phyloP scores from a whole-genome alignment of 2,888 invertebrate species.

The Odontothrips loti region DNA sequence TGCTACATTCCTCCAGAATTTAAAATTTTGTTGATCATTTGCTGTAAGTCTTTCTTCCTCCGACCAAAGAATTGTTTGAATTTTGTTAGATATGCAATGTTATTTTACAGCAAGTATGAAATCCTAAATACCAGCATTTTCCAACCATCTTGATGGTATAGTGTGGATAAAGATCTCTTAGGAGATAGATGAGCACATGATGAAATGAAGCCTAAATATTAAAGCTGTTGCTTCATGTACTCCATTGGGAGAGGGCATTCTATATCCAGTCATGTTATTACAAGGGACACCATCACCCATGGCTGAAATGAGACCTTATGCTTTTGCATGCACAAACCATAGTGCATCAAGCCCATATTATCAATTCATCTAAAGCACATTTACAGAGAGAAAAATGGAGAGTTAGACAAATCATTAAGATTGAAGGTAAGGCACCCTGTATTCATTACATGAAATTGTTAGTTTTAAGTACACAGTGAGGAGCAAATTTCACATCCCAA shows the following conservation, averaged over 20 bases:
- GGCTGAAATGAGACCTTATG: conserved; percentile 9
- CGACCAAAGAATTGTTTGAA: background rate
- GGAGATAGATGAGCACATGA: conserved; percentile 14
- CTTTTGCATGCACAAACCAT: conserved; percentile 7
- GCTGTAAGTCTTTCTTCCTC: background rate
- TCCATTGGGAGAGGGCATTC: conserved; percentile 18
- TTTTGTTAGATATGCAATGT: conserved; percentile 20
- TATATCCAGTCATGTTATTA: conserved; percentile 15
- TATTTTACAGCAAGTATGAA: conserved; percentile 25
- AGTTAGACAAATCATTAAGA: background rate
- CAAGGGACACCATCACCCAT: conserved; percentile 22
- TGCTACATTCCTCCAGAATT: too few species aligned
- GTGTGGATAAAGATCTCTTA: background rate
- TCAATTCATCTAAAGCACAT: conserved; percentile 3
- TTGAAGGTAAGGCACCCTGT: conserved; percentile 11
- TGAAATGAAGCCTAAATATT: conserved; percentile 14
- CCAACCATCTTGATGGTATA: conserved; percentile 4
- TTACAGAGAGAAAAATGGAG: background rate
- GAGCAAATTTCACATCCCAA: background rate
- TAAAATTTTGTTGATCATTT: too few species aligned
- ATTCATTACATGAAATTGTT: background rate
- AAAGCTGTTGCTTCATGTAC: conserved; percentile 19
- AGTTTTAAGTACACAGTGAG: background rate
- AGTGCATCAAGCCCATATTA: conserved; percentile 15
- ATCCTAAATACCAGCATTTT: conserved; percentile 16